A percentile compares a stretch with the other conserved stretches of the same genome.
Evolutionary conservation across 2,113 vertebrate species (phyloP).

Genomic region (Pteruthius melanotis): DNA sequence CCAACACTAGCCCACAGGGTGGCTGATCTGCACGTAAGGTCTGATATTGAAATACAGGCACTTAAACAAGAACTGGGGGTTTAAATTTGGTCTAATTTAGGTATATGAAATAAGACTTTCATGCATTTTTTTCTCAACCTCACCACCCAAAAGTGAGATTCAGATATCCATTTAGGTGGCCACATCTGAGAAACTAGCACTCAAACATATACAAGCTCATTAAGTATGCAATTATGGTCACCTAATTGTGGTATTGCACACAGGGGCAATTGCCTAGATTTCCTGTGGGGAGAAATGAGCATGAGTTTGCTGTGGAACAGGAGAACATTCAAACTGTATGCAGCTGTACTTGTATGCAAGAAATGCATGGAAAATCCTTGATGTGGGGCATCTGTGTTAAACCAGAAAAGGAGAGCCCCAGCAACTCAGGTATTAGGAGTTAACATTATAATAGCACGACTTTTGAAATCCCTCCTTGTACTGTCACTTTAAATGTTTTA

Average conservation of each 20-base stretch:
- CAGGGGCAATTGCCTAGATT: conserved; percentile 54
- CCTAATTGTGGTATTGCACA: conserved; percentile 36
- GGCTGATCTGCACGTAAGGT: not conserved
- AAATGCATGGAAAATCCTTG: not conserved
- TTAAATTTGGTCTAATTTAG: not conserved
- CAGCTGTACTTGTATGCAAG: not conserved
- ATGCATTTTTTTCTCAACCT: conserved; percentile 21
- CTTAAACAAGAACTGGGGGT: not conserved
- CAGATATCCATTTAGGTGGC: conserved; percentile 27
- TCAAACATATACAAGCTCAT: conserved; percentile 31
- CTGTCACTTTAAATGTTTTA: conserved; percentile 68
- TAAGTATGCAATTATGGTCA: conserved; percentile 41
- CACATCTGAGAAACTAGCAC: conserved; percentile 39
- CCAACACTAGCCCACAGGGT: not conserved
- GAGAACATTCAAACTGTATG: not conserved
- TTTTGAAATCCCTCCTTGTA: conserved; percentile 46
- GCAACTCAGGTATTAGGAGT: conserved; percentile 24
- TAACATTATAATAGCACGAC: conserved; percentile 22
- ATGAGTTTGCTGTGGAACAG: not conserved
- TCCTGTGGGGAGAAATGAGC: conserved; percentile 46
- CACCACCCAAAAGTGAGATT: conserved; percentile 26
- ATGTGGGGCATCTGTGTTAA: conserved; percentile 3
- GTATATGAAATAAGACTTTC: conserved; percentile 22
- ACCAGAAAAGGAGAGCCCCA: not conserved
- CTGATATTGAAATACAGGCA: not conserved